Evolutionary conservation across 2,113 vertebrate genomes (phyloP).

Genomic region (Gasterosteus aculeatus): DNA sequence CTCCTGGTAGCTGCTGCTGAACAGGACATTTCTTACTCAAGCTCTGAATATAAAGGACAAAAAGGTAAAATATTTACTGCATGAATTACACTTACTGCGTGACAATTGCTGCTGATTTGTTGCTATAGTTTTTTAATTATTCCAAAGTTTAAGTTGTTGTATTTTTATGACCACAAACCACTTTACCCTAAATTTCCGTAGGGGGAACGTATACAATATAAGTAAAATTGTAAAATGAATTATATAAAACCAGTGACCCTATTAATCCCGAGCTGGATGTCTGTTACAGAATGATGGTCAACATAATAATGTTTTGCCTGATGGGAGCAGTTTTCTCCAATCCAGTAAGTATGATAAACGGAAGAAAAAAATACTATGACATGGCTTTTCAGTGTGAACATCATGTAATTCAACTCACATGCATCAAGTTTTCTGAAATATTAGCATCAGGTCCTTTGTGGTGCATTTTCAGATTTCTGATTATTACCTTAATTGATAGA

Average conservation of each 20-base stretch:
- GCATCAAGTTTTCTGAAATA: background rate
- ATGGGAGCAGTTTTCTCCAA: constrained; percentile 68
- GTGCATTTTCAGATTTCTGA: background rate
- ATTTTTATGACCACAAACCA: background rate
- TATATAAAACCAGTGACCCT: constrained; percentile 4
- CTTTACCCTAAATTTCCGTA: background rate
- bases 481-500: background rate
- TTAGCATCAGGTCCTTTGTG: background rate
- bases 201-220: background rate
- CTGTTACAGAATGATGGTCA: constrained; percentile 67
- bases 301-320: constrained; percentile 66
- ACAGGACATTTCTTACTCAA: constrained; percentile 11
- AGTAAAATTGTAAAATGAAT: background rate
- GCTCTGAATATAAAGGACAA: constrained; percentile 14
- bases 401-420: background rate
- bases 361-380: background rate
- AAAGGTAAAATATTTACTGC: constrained; percentile 25
- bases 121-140: background rate
- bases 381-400: background rate
- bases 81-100: background rate
- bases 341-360: constrained; percentile 67
- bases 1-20: constrained; percentile 23
- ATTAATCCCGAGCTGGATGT: background rate
- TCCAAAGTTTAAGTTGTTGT: background rate
- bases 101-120: background rate